Base-by-base conservation (phyloP, 2,113 vertebrate species). In the Coptodon rendalli region DNA sequence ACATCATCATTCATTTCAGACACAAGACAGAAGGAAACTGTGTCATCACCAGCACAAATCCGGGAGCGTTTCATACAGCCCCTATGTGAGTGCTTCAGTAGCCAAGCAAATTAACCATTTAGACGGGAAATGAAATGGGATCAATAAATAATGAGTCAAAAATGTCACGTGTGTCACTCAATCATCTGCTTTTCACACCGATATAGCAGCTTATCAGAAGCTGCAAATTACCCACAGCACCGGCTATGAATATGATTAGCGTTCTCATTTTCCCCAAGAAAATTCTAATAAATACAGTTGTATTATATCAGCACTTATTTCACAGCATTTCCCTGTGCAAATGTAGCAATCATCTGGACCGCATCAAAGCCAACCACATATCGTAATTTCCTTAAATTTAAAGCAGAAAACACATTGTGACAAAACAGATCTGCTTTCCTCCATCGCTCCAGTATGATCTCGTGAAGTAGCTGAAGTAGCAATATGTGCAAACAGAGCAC, bases 221-320 rank as follows among this genome's bases (percentile, higher is more conserved):
- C 88, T 90, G 91, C 80, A 95, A 96, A 96, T 95, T 92, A 94
- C 89, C 93, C 89, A 87, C 84, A 91, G 94, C 89, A 31, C 76
- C 50, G 45, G 87, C 94, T 94, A 95, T 96, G 95, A 96, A 96
- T 96, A 96, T 90, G 91, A 96, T 96, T 96, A 94, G 87, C 92
- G 82, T 94, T 94, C 89, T 90, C 84, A 95, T 95, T 95, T 94
- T 87, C 92, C 34, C 83, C 27, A 36, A 86, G 57, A 92, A 94
- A 90, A 89, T 83, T 90, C 68, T 85, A 86, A 94, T 93, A 94
- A 94, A 93, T 85, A 92, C 84, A 93, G 93, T 94, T 89, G 78
- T 76, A 59, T 87, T 91, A 84, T 56, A 88, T 88, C 87, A 12
- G 36, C 89, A 91, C 93, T 80, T 81, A 93, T 92, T 90, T 89